phyloP scores from a whole-genome alignment of 1,140 invertebrate genomes.

The Lordiphosa mommai region DNA sequence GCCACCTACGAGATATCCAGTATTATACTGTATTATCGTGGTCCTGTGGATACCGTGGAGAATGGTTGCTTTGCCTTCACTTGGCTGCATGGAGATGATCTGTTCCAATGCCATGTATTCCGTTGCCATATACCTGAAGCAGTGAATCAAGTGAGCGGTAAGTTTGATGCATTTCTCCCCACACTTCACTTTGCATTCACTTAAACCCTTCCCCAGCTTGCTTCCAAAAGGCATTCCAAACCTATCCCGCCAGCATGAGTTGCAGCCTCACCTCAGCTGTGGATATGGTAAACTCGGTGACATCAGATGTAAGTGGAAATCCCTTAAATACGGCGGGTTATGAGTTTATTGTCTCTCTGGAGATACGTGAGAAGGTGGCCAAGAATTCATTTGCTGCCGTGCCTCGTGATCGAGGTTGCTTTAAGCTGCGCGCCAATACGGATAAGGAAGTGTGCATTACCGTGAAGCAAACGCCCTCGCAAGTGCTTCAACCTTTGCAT shows the following conservation, averaged over 20 bases:
- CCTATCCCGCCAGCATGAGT: constrained; percentile 88
- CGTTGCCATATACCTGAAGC: constrained; percentile 97
- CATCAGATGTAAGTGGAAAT: constrained; percentile 80
- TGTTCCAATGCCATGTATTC: constrained; percentile 98
- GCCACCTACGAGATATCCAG: constrained; percentile 94
- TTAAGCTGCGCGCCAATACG: constrained; percentile 94
- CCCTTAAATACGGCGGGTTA: constrained; percentile 73
- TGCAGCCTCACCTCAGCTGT: constrained; percentile 81
- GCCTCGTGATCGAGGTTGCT: constrained; percentile 93
- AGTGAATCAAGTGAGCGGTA: constrained; percentile 88
- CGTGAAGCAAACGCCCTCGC: constrained; percentile 91
- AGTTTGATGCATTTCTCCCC: constrained; percentile 39
- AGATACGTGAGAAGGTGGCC: constrained; percentile 82
- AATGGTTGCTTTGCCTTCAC: constrained; percentile 98
- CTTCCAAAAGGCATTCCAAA: constrained; percentile 95
- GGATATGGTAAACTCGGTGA: constrained; percentile 74
- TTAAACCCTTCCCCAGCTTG: constrained; percentile 81
- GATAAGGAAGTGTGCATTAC: constrained; percentile 96
- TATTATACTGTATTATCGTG: constrained; percentile 96
- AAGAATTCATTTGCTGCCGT: constrained; percentile 83
- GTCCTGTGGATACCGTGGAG: constrained; percentile 90
- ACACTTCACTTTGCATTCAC: neutral
- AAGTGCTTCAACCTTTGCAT: constrained; percentile 84
- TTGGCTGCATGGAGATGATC: constrained; percentile 94
- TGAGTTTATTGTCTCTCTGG: constrained; percentile 82